These are phyloP conservation scores for Lochmaea capreae DNA, from an alignment of 2,888 invertebrate species.

Conservation along the genomic window DNA sequence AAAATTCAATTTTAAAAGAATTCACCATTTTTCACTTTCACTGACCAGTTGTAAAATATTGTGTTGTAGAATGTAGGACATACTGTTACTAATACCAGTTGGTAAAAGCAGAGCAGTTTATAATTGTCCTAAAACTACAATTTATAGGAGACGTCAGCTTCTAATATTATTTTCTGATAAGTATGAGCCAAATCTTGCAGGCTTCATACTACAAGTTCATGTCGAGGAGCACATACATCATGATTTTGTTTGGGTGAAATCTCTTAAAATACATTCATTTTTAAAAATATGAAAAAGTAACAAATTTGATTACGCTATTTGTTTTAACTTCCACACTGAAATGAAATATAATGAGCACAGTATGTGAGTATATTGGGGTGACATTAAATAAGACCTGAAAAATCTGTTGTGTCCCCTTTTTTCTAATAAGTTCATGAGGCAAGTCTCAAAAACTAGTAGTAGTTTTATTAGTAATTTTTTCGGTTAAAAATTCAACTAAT, in stretches of 20 bases:
- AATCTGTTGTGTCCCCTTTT: too few species aligned
- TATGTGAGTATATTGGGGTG: neutral
- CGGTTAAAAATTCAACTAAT: too few species aligned
- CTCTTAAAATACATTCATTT: neutral
- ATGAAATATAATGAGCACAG: neutral
- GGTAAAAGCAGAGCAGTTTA: conserved; percentile 40
- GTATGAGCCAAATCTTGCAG: conserved; percentile 43
- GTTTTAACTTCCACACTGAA: neutral
- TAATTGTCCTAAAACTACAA: conserved; percentile 17
- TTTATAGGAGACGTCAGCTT: neutral
- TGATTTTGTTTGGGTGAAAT: neutral
- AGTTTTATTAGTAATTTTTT: too few species aligned
- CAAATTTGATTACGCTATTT: neutral
- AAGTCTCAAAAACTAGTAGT: too few species aligned
- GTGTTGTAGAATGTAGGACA: conserved; percentile 19
- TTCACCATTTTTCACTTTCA: neutral
- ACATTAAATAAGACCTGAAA: too few species aligned
- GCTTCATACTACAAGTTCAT: conserved; percentile 34
- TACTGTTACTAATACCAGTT: conserved; percentile 35
- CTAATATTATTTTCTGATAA: neutral
- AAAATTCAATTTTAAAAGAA: conserved; percentile 23
- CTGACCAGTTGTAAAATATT: neutral
- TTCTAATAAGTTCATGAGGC: too few species aligned
- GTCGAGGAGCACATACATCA: neutral
- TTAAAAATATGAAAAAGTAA: neutral